A percentile compares a stretch with the other conserved stretches of the same genome.
Evolutionary conservation across 2,888 invertebrate species (phyloP).

Genomic region (Phortica okadai): DNA sequence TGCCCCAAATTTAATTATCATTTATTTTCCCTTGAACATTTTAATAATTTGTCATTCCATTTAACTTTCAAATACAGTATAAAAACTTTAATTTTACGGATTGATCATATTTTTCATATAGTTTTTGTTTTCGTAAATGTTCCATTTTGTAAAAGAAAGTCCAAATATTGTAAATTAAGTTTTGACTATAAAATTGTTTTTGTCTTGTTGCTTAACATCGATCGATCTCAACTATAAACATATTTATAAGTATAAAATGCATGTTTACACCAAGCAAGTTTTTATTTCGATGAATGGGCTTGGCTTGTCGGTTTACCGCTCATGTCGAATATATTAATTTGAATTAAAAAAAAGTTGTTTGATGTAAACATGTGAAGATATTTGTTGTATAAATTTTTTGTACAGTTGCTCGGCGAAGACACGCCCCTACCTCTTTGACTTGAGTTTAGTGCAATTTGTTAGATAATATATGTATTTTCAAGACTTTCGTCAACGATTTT

Average conservation of each 20-base stretch:
- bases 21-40: background rate
- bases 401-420: constrained; percentile 18
- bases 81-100: background rate
- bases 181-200: background rate
- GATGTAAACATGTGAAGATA: constrained; percentile 30
- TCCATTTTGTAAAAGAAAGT: background rate
- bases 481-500: constrained; percentile 8
- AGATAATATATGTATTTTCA: background rate
- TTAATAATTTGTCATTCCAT: background rate
- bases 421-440: background rate
- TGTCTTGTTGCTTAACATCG: background rate
- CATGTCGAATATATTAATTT: background rate
- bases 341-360: constrained; percentile 1
- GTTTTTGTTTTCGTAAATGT: background rate
- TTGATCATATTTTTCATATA: background rate
- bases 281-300: background rate
- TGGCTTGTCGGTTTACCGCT: background rate
- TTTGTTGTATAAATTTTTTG: constrained; percentile 32
- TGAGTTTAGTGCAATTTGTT: background rate
- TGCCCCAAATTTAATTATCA: no score
- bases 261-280: constrained; percentile 32
- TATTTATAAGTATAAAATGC: constrained; percentile 13
- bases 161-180: background rate
- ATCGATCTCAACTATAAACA: background rate
- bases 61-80: background rate